phyloP scores from a whole-genome alignment of 2,113 vertebrate species.

The Tiliqua scincoides region DNA sequence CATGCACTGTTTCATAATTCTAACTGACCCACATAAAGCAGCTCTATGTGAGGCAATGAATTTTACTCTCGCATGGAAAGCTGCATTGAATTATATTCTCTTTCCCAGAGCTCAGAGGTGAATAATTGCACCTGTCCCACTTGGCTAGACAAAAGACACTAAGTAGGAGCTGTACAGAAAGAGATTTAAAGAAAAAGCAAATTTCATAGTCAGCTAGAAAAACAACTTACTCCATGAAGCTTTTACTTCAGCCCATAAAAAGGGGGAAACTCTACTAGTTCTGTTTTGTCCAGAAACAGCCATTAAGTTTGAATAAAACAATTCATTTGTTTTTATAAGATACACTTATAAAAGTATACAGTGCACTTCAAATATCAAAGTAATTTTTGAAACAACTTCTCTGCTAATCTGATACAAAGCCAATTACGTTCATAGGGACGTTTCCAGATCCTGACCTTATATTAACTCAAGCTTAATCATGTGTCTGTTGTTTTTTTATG shows the following conservation, averaged over 20 bases:
- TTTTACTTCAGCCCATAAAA: constrained; percentile 39
- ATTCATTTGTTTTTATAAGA: too few relatives aligned
- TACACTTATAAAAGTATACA: too few relatives aligned
- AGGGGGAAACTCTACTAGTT: constrained; percentile 29
- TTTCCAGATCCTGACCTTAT: too few relatives aligned
- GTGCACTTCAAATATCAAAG: too few relatives aligned
- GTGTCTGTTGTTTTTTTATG: too few relatives aligned
- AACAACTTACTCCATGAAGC: constrained; percentile 41
- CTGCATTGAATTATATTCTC: constrained; percentile 53
- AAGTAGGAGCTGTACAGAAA: constrained; percentile 57
- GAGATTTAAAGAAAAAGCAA: constrained; percentile 53
- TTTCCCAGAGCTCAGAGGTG: constrained; percentile 53
- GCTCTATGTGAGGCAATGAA: constrained; percentile 36
- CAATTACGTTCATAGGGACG: too few relatives aligned
- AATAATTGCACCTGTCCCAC: constrained; percentile 65
- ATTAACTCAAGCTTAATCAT: too few relatives aligned
- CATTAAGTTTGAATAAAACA: too few relatives aligned
- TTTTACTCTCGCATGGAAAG: constrained; percentile 35
- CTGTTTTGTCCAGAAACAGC: neutral
- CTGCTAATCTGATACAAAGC: too few relatives aligned
- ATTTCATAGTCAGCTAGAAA: constrained; percentile 53
- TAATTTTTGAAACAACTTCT: too few relatives aligned
- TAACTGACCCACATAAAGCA: constrained; percentile 42
- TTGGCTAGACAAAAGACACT: constrained; percentile 61
- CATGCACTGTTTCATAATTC: constrained; percentile 34